Evolutionary conservation across 2,113 vertebrate species (phyloP).

Genomic region (Charadrius vociferus): DNA sequence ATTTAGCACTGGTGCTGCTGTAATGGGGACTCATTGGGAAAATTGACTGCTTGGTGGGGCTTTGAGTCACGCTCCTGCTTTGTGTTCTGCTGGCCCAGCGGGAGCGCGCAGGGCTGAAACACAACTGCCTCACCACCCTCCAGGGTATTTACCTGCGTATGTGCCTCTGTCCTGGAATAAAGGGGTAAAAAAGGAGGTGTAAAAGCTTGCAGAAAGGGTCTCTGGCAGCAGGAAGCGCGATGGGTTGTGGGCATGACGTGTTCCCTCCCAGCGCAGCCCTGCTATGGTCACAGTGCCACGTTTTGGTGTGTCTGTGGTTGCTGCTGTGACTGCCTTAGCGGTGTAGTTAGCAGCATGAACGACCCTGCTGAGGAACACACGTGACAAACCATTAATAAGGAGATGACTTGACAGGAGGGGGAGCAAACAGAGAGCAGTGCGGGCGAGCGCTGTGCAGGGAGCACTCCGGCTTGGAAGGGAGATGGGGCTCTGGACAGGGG

Average conservation of each 20-base stretch:
- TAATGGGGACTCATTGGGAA: neutral
- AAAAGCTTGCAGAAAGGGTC: neutral
- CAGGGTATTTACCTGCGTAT: neutral
- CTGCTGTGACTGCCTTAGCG: neutral
- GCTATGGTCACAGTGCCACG: accelerated
- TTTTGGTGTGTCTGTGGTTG: neutral
- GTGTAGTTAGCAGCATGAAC: neutral
- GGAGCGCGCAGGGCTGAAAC: neutral
- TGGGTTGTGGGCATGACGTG: accelerated
- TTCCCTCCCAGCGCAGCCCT: neutral
- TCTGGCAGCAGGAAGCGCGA: neutral
- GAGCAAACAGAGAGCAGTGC: accelerated
- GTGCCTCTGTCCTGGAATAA: neutral
- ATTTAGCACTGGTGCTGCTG: neutral
- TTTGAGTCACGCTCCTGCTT: neutral
- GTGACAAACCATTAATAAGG: neutral
- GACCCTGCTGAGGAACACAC: neutral
- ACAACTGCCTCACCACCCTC: neutral
- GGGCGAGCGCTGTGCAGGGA: neutral
- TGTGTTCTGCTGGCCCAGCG: neutral
- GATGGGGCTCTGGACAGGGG: accelerated
- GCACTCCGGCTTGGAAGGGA: accelerated
- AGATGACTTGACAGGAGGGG: neutral
- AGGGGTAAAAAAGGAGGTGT: neutral
- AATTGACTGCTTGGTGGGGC: neutral